Evolutionary conservation across 2,888 invertebrate species (phyloP).

Genomic region (Athalia cordata): DNA sequence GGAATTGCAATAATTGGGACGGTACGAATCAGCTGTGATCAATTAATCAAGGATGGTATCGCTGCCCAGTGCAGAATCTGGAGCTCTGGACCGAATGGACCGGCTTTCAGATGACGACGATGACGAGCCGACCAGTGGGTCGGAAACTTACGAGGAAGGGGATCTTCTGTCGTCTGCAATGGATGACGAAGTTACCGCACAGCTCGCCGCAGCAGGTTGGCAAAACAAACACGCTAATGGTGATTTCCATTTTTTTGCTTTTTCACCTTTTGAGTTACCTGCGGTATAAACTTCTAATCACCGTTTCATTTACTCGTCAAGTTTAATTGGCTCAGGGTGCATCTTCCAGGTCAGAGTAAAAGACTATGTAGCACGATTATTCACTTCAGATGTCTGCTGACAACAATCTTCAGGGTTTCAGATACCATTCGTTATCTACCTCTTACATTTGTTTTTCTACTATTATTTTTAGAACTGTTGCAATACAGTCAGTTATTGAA

Average conservation of each 20-base stretch:
- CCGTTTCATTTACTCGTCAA: conserved; percentile 51
- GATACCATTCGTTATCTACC: neutral
- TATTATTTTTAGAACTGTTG: neutral
- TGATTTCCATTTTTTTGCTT: conserved; percentile 74
- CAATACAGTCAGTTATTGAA: neutral
- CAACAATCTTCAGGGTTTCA: neutral
- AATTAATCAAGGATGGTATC: conserved; percentile 61
- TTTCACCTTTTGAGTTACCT: conserved; percentile 63
- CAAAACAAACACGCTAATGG: conserved; percentile 75
- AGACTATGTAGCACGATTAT: neutral
- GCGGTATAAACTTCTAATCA: conserved; percentile 54
- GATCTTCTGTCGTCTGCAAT: conserved; percentile 90
- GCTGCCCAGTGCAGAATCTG: conserved; percentile 66
- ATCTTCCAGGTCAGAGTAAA: conserved; percentile 44
- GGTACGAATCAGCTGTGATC: conserved; percentile 32
- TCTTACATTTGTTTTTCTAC: neutral
- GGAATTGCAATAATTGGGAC: conserved; percentile 55
- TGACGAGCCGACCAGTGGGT: conserved; percentile 87
- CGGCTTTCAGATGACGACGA: conserved; percentile 84
- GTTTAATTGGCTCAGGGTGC: conserved; percentile 49
- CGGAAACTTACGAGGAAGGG: conserved; percentile 85
- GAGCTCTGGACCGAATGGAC: conserved; percentile 63
- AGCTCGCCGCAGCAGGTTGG: conserved; percentile 95
- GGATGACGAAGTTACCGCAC: conserved; percentile 96
- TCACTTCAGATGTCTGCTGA: neutral